These are phyloP conservation scores for Drepanosiphum platanoidis DNA, from an alignment of 2,888 invertebrate genomes.

Conservation along the genomic window DNA sequence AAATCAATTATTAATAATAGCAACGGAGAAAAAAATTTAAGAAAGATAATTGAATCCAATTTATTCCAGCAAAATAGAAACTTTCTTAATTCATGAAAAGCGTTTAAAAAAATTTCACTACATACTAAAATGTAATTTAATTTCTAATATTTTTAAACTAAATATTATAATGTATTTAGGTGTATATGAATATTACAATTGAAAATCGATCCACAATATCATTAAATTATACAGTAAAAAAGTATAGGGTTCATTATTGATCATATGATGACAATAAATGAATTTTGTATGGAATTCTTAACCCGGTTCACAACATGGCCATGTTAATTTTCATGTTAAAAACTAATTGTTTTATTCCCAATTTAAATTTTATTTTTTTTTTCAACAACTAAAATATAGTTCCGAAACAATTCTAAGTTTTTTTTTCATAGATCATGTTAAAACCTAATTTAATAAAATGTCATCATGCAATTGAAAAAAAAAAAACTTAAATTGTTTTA, in stretches of 20 bases:
- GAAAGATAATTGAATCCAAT: too few relatives aligned
- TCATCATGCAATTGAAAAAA: slow-evolving; percentile 2
- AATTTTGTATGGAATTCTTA: background rate
- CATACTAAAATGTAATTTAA: too few relatives aligned
- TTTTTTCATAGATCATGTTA: background rate
- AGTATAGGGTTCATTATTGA: background rate
- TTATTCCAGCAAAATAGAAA: too few relatives aligned
- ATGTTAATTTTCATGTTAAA: background rate
- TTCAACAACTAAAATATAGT: background rate
- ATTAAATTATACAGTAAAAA: too few relatives aligned
- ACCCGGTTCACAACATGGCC: background rate
- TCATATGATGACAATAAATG: background rate
- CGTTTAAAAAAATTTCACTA: too few relatives aligned
- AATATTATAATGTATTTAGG: too few relatives aligned
- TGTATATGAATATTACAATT: background rate
- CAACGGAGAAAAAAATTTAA: too few relatives aligned
- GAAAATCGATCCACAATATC: background rate
- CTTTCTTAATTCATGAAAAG: too few relatives aligned
- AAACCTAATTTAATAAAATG: background rate
- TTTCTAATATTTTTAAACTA: too few relatives aligned
- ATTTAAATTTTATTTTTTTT: background rate
- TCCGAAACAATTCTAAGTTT: background rate
- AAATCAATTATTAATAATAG: too few relatives aligned
- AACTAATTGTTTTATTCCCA: too few relatives aligned
- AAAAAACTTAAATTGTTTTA: background rate